Percentiles rank a stretch among this genome's conserved stretches.
These are phyloP conservation scores for Planiliza haematocheilus DNA, from an alignment of 2,113 vertebrate species.

Conservation along the genomic window DNA sequence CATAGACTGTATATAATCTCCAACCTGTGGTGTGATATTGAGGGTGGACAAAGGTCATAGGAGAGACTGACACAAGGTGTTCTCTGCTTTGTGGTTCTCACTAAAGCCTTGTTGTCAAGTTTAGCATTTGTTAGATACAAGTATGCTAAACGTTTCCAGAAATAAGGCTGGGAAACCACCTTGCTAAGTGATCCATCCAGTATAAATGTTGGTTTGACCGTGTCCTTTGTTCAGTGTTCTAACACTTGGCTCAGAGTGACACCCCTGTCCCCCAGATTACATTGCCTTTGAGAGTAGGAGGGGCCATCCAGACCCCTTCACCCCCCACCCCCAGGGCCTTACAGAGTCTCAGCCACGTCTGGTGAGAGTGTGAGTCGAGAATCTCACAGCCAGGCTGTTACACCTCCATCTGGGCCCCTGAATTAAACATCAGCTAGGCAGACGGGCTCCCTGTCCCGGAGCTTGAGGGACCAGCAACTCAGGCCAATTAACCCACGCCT, in stretches of 20 bases:
- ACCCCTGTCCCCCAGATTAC: slow-evolving; percentile 40
- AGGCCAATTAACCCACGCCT: slow-evolving; percentile 73
- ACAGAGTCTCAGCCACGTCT: slow-evolving; percentile 54
- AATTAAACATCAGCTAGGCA: slow-evolving; percentile 77
- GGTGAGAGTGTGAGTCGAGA: slow-evolving; percentile 59
- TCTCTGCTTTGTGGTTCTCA: too few species aligned
- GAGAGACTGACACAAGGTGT: too few species aligned
- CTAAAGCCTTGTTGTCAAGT: too few species aligned
- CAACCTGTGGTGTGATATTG: too few species aligned
- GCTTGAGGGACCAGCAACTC: slow-evolving; percentile 50
- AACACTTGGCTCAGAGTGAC: slow-evolving; percentile 21
- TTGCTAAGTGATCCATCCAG: too few species aligned
- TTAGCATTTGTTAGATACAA: too few species aligned
- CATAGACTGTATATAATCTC: too few species aligned
- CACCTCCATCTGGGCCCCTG: slow-evolving; percentile 74
- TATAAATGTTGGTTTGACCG: not conserved
- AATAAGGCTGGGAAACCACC: too few species aligned
- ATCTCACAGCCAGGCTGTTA: slow-evolving; percentile 65
- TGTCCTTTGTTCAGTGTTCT: slow-evolving; percentile 10
- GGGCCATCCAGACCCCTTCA: slow-evolving; percentile 24
- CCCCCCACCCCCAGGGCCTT: slow-evolving; percentile 21
- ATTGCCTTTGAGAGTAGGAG: slow-evolving; percentile 35
- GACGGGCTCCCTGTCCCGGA: slow-evolving; percentile 62
- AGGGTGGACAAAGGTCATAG: too few species aligned
- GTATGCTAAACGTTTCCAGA: too few species aligned